Conservation (phyloP, 2,797 vertebrate species). For the Yasuhikotakia modesta region DNA sequence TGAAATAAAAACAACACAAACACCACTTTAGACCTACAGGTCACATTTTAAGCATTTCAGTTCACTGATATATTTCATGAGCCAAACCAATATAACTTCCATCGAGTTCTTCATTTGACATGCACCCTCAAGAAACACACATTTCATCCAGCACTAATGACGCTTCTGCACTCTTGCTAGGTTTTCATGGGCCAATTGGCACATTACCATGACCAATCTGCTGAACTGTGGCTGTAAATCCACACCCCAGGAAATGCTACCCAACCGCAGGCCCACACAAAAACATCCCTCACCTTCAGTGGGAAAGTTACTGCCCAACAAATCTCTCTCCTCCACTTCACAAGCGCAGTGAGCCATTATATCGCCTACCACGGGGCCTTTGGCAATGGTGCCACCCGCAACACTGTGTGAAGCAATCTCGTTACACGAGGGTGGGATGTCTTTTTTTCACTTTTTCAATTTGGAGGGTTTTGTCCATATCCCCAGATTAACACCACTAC, state of each 20-base stretch:
- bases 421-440: conserved; percentile 63
- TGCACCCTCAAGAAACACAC: background rate
- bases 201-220: conserved; percentile 70
- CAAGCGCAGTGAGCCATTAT: conserved; percentile 71
- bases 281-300: conserved; percentile 74
- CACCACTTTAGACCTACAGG: background rate
- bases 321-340: conserved; percentile 70
- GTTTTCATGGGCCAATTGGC: conserved; percentile 58
- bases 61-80: background rate
- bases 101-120: background rate
- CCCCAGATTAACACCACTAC: conserved; percentile 39
- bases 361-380: conserved; percentile 63
- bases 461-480: conserved; percentile 43
- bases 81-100: conserved; percentile 10
- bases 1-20: background rate
- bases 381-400: conserved; percentile 66
- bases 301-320: conserved; percentile 73
- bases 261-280: conserved; percentile 70
- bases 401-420: conserved; percentile 61
- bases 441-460: conserved; percentile 45
- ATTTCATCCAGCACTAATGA: conserved; percentile 14
- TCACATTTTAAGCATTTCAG: background rate
- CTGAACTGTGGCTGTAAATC: conserved; percentile 78
- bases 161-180: background rate
- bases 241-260: conserved; percentile 70